Base-by-base conservation (phyloP, 2,888 invertebrate genomes). In the Drosophila fulvimacula region DNA sequence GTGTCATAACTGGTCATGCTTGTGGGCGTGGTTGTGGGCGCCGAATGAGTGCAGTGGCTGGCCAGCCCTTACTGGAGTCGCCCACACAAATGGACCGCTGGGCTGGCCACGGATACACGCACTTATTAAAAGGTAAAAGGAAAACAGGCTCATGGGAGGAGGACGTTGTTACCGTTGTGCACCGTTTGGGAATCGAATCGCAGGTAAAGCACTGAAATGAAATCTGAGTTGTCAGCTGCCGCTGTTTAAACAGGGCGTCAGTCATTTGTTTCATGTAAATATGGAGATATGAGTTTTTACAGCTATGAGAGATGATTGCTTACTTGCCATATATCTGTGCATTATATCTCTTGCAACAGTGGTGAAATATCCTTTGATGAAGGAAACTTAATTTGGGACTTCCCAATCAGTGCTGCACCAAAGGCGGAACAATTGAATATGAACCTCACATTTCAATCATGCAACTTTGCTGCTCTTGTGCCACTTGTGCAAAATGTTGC, bases 401-500 rank as follows among this genome's bases (percentile, higher is more conserved):
- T 15, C 21, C 13, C 15, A 46, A 63, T 19, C 32, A 56, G 32
- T n/a, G 46, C 5, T 34, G 17, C 21, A 39, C 6, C 38, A 70
- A 58, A 65, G 42, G 79, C 63, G 69, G 72, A 59, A 67, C 80
- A 61, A 82, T 82, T 80, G 73, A 82, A 85, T 85, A 77, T 80
- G 64, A 67, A 71, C 71, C 71, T 56, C 46, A 63, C 61, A 63
- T 73, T 70, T 69, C n/a, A 39, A 82, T 48, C 32, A 13, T 5
- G 27, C 27, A 74, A 82, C 51, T 85, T 75, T 69, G 13, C 36
- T 71, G 46, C 42, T 27, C 46, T 49, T 60, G 55, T 34, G 58
- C 51, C 77, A 69, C 63, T 87, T 85, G 81, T 5, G 13, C 13
- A 42, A 42, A 42, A 10, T 46, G 46, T 48, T 48, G 30, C 46